Evolutionary conservation across 2,888 invertebrate genomes (phyloP), one percentile per base, ranked within the genome.

Genomic region (Platycnemis pennipes): DNA sequence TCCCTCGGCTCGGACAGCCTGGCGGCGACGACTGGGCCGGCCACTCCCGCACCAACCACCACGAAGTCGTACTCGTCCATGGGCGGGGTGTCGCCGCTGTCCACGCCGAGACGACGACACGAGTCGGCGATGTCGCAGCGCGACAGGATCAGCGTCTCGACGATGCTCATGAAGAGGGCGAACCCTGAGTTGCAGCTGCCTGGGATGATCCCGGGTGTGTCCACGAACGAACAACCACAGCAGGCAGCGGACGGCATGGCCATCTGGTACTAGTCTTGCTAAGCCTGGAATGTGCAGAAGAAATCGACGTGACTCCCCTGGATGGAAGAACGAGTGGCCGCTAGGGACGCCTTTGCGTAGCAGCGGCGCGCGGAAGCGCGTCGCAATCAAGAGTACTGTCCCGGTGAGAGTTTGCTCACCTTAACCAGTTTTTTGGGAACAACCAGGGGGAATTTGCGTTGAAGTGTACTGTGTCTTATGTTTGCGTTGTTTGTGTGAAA

Each of bases 21-120:
- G 95, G 98, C 97, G 0, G 98, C 98, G 19, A 98, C 95, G 0
- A 97, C 98, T 0, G 98, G 97, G 0, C 98, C 98, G 0, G 98
- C 97, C 0, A 98, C 97, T 0, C 98, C 98, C 0, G 98, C 98
- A 0, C 98, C 98, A 0, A 98, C 97, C 46, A 98, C 96, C 7
- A 98, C 96, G 95, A 98, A 98, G 95, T 98, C 98, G 96, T 98
- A 98, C 46, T 94, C 87, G 95, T 85, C 96, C 97, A 97, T 8
- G 31, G 91, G 91, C 13, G 91, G 91, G 31, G 26, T n/a, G 2
- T 85, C 37, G n/a, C 49, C 69, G 85, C 56, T 56, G 45, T 95
- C 94, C 31, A 86, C 89, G 22, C 94, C 94, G 26, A 95, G 95
- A 87, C 96, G 95, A 22, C 95, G 94, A 94, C 96, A 96, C 11